Percentiles rank a stretch among this genome's conserved stretches.
These are phyloP conservation scores for Mesoligia furuncula DNA, from an alignment of 2,888 invertebrate species.

Conservation along the genomic window DNA sequence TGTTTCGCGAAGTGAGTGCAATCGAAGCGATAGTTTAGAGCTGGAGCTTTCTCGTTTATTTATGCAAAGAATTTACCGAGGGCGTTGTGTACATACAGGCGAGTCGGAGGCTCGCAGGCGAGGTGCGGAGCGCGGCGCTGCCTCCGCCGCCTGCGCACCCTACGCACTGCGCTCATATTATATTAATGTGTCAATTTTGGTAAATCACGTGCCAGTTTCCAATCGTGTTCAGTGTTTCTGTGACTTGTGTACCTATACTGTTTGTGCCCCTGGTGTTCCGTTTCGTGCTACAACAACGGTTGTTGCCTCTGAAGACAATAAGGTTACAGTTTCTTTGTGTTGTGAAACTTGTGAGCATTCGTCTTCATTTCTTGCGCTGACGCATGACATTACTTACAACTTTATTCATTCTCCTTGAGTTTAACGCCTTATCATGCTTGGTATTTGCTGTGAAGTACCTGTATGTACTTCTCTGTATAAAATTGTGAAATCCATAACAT, in stretches of 20 bases:
- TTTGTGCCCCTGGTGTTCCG: conserved; percentile 77
- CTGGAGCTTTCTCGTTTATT: conserved; percentile 88
- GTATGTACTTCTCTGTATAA: conserved; percentile 40
- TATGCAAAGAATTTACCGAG: conserved; percentile 89
- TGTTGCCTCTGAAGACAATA: conserved; percentile 72
- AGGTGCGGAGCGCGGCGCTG: conserved; percentile 82
- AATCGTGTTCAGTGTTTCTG: conserved; percentile 78
- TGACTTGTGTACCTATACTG: conserved; percentile 81
- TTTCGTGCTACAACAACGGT: conserved; percentile 68
- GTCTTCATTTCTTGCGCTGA: conserved; percentile 76
- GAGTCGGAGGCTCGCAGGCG: conserved; percentile 84
- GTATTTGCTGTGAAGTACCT: conserved; percentile 43
- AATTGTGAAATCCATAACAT: conserved; percentile 36
- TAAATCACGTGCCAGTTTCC: conserved; percentile 77
- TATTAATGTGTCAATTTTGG: conserved; percentile 81
- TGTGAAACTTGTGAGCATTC: conserved; percentile 74
- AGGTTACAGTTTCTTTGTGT: conserved; percentile 83
- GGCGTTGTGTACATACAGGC: conserved; percentile 86
- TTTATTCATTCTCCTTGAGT: conserved; percentile 78
- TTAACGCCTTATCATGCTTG: conserved; percentile 78
- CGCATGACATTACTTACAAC: conserved; percentile 73
- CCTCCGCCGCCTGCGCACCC: conserved; percentile 87
- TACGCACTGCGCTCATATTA: conserved; percentile 77
- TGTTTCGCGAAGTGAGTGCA: conserved; percentile 81
- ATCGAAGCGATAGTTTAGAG: conserved; percentile 70